Conservation (phyloP, 1,140 invertebrate genomes). For the Leptopilina clavipes region DNA sequence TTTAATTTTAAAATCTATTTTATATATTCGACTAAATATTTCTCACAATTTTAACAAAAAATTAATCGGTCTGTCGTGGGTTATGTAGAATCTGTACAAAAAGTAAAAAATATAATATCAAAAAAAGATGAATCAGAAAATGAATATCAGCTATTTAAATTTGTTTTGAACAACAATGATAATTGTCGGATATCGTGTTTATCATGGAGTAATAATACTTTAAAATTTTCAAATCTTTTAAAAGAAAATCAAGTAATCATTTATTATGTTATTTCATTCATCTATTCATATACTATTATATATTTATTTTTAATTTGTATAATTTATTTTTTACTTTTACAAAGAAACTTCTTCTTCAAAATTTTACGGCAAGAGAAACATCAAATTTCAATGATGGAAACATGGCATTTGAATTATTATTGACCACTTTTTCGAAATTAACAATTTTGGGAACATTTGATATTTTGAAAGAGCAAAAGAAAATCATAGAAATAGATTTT, state of each 20-base stretch:
- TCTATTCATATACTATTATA: too few relatives aligned
- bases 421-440: background rate
- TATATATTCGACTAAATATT: too few relatives aligned
- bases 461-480: too few relatives aligned
- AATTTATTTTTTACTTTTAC: background rate
- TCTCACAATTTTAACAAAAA: too few relatives aligned
- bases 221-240: background rate
- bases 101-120: background rate
- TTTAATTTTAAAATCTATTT: background rate
- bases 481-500: too few relatives aligned
- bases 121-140: background rate
- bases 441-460: background rate
- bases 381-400: conserved; percentile 7
- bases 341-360: background rate
- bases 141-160: background rate
- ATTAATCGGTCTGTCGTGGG: background rate
- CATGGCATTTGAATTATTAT: background rate
- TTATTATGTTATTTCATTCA: too few relatives aligned
- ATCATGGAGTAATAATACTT: background rate
- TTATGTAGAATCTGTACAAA: background rate
- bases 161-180: background rate
- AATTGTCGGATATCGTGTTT: background rate
- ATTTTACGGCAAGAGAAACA: background rate
- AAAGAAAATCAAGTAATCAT: conserved; percentile 6
- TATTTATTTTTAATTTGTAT: background rate